Percentiles rank a stretch among this genome's conserved stretches.
These are phyloP conservation scores for Sula dactylatra DNA, from an alignment of 2,113 vertebrate genomes.

Conservation along the genomic window DNA sequence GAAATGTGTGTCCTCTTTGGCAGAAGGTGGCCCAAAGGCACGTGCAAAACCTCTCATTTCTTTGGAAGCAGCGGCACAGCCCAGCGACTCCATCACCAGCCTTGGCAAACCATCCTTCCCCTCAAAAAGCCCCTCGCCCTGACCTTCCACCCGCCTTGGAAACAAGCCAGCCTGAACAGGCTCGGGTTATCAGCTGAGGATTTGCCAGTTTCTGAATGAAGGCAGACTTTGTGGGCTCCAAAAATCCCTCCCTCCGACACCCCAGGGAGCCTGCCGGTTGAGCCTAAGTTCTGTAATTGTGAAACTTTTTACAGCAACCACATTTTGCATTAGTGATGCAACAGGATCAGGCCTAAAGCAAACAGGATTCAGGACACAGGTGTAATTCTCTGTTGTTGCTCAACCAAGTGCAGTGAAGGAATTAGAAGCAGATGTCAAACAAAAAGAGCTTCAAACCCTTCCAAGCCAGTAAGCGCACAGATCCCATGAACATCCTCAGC, in stretches of 20 bases:
- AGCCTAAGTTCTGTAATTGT: not conserved
- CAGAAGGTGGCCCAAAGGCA: not conserved
- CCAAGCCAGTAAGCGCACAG: not conserved
- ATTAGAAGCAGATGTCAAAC: not conserved
- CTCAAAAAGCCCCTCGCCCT: not conserved
- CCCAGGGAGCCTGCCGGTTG: not conserved
- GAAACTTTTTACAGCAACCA: not conserved
- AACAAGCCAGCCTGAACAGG: not conserved
- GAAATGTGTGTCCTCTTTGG: not conserved
- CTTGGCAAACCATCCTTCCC: not conserved
- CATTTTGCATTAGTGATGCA: not conserved
- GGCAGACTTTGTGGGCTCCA: not conserved
- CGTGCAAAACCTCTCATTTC: fast-evolving
- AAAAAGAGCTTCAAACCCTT: not conserved
- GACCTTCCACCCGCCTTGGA: not conserved
- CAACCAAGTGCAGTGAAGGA: not conserved
- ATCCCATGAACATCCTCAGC: not conserved
- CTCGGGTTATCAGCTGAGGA: fast-evolving
- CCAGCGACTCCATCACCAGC: fast-evolving
- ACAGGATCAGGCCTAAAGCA: not conserved
- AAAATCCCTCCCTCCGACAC: not conserved
- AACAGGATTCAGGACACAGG: not conserved
- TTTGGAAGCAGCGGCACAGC: not conserved
- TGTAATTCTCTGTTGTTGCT: not conserved
- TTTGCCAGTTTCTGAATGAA: not conserved